Percentiles rank a stretch among this genome's conserved stretches.
Evolutionary conservation across 2,888 invertebrate species (phyloP).

Genomic region (Malachius bipustulatus): DNA sequence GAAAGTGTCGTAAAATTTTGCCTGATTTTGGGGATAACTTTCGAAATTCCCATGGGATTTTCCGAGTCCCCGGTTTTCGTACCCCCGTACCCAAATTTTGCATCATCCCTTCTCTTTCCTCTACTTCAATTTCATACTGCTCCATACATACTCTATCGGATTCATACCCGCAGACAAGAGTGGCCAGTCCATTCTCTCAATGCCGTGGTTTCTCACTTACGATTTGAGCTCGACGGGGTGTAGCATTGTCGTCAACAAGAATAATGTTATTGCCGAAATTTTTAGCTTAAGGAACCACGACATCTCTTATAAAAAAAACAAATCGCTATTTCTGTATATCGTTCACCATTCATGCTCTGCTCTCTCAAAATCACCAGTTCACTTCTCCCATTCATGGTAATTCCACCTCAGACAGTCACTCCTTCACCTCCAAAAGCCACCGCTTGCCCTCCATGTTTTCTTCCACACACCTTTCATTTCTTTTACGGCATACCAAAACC

Average conservation of each 20-base stretch:
- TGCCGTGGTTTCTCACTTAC: not conserved
- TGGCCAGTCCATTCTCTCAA: slow-evolving; percentile 1
- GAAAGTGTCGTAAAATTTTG: too few relatives aligned
- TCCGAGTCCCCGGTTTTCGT: too few relatives aligned
- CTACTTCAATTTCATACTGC: too few relatives aligned
- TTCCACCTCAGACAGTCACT: not conserved
- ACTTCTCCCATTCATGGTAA: not conserved
- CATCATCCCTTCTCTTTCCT: too few relatives aligned
- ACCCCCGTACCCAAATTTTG: too few relatives aligned
- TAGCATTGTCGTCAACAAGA: not conserved
- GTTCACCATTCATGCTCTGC: not conserved
- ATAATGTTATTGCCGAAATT: slow-evolving; percentile 1
- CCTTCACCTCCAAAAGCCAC: not conserved
- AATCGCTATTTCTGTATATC: not conserved
- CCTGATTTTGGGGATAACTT: too few relatives aligned
- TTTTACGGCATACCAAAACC: not conserved
- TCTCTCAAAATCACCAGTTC: not conserved
- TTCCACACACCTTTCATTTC: not conserved
- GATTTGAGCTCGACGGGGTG: not conserved
- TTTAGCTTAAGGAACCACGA: not conserved
- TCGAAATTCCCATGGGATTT: too few relatives aligned
- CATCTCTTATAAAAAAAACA: not conserved
- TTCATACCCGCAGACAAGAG: too few relatives aligned
- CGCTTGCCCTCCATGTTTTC: not conserved
- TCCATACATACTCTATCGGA: too few relatives aligned